Base-by-base conservation (phyloP, 2,113 vertebrate genomes). In the Amia ocellicauda region DNA sequence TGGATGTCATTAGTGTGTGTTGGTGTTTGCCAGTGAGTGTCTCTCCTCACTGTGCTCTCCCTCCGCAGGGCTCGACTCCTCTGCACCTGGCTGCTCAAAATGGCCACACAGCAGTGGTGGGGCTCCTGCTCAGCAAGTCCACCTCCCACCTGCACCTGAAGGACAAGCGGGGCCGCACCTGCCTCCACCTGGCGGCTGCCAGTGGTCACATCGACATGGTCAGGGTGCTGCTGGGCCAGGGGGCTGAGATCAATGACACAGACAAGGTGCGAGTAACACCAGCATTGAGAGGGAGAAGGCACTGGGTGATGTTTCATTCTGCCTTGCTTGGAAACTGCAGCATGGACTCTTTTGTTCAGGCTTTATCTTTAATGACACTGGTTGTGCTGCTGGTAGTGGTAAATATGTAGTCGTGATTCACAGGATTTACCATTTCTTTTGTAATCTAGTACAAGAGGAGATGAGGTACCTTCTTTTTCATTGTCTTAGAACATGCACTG, bases 101-200 rank as follows among this genome's bases (percentile, higher is more conserved):
- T 2, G 80, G 81, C 7, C 83, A 85, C 72, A 76, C 77, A 1
- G 71, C 75, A 0, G 80, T 82, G 10, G 77, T 78, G 0, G 78
- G 80, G 7, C 78, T 83, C 2, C 70, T 83, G 14, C 72, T 85
- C 3, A 83, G 78, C 63, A 78, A 73, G 24, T 80, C 79, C 20
- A 74, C 72, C 27, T 71, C 78, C 9, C 73, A 79, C 23, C 71
- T 85, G 26, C 78, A 80, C 27, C 63, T 83, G 31, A 76, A 61
- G 54, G 81, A 85, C 72, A 68, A 43, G 8, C 60, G 49, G n/a
- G 81, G 83, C 4, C 56, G 79, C 19, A 78, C 81, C 19, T 80
- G 78, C 54, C 77, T 85, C 9, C 52, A 74, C 45, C 3, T 73
- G 71, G 77, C 71, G 4, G 61, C 74, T 1, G 72, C 79, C 31